Percentiles rank a stretch among this genome's conserved stretches.
These are phyloP conservation scores for Crossocerus cetratus DNA, from an alignment of 2,888 invertebrate species.

Conservation along the genomic window DNA sequence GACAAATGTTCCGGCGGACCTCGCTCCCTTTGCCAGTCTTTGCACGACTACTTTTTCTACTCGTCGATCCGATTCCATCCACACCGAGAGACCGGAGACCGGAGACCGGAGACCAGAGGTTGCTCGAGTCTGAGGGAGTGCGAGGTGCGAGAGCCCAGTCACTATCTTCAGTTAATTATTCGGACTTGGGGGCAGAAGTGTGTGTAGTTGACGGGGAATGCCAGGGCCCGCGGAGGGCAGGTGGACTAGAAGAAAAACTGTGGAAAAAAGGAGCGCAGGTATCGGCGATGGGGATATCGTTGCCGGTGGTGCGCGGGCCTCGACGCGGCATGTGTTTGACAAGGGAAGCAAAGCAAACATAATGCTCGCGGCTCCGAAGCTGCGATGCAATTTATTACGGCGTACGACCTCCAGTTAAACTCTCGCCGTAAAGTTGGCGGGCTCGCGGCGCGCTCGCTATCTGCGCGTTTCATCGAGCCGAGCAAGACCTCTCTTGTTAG, in stretches of 20 bases:
- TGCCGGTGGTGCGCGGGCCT: slow-evolving; percentile 25
- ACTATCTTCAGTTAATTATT: neutral
- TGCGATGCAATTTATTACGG: slow-evolving; percentile 60
- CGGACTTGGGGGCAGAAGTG: neutral
- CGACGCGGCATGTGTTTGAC: slow-evolving; percentile 58
- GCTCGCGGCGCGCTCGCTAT: slow-evolving; percentile 23
- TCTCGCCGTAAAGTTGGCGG: slow-evolving; percentile 50
- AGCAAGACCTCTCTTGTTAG: slow-evolving; percentile 32
- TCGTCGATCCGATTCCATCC: slow-evolving; percentile 21
- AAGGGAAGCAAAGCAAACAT: slow-evolving; percentile 59
- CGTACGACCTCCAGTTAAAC: slow-evolving; percentile 57
- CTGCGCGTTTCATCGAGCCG: slow-evolving; percentile 49
- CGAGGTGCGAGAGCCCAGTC: neutral
- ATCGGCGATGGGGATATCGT: slow-evolving; percentile 21
- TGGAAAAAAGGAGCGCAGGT: slow-evolving; percentile 17
- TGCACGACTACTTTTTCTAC: neutral
- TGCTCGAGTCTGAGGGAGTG: too few relatives aligned
- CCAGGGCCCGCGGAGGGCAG: neutral
- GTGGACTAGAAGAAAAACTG: slow-evolving; percentile 14
- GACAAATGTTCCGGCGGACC: slow-evolving; percentile 45
- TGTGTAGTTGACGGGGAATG: neutral
- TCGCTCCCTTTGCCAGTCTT: neutral
- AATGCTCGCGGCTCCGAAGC: slow-evolving; percentile 49
- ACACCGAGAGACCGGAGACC: slow-evolving; percentile 24
- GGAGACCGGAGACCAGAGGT: too few relatives aligned